Evolutionary conservation across 2,888 invertebrate genomes (phyloP), one percentile per base, ranked within the genome.

Genomic region (Limnephilus rhombicus): DNA sequence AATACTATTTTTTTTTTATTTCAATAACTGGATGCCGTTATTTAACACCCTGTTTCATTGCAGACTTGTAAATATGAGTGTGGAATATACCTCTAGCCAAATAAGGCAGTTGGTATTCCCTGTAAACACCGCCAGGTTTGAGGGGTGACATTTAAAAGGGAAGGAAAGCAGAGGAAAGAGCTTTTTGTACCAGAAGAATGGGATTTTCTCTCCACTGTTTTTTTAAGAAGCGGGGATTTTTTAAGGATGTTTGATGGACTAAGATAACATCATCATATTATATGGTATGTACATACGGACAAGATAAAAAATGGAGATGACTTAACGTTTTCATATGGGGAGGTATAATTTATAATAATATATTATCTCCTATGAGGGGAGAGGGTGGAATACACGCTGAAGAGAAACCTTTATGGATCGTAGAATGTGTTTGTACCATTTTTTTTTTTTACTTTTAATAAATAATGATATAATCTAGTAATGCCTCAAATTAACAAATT

Each of bases 101-200:
- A 86, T 86, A 86, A 49, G 86, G 86, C 86, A 29, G 86, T 86
- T 86, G 86, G 86, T 86, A 86, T 86, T 86, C 86, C 45, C 49
- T n/a, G 41, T 41, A 86, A 86, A 49, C 49, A 86, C 86, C 49
- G 29, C 29, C n/a, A 29, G 86, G 45, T 29, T 37, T 45, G 86
- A 45, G 86, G n/a, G 41, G 45, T 86, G 45, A 86, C 86, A 86
- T 86, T 86, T n/a, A 86, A 49, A 86, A n/a, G 45, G 86, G 49
- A 45, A 68, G 68, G 68, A 68, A 68, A 68, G 68, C 68, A 68
- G 68, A 68, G 68, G 24, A 68, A 45, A n/a, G 49, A 12, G 86
- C 13, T 86, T 86, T 86, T 86, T 86, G 86, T 86, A 45, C 29
- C 18, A 45, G 29, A 49, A 45, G 86, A 86, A 86, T 37, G 31